Conservation (phyloP, 2,113 vertebrate genomes). For the Scatophagus argus region DNA sequence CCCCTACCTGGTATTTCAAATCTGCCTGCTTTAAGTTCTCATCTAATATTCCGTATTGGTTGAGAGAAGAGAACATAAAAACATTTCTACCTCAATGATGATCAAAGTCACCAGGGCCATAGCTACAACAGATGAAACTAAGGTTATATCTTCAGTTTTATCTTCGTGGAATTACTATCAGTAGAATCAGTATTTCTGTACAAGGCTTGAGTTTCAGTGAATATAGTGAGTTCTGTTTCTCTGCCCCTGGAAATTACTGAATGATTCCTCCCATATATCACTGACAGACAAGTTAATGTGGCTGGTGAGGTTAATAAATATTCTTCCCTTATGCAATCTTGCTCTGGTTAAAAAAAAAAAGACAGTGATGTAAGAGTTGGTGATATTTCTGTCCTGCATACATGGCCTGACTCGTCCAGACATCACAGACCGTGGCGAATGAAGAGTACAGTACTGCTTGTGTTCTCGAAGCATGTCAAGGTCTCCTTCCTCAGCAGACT, state of each 20-base stretch:
- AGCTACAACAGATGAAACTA: neutral
- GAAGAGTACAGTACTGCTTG: constrained; percentile 25
- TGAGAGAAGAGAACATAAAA: constrained; percentile 15
- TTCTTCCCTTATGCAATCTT: constrained; percentile 63
- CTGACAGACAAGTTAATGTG: constrained; percentile 46
- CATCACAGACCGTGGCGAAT: constrained; percentile 46
- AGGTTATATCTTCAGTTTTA: neutral
- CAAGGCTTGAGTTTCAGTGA: neutral
- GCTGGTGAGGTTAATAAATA: constrained; percentile 54
- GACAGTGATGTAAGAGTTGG: constrained; percentile 58
- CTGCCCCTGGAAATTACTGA: constrained; percentile 15
- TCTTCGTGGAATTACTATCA: neutral
- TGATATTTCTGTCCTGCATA: constrained; percentile 29
- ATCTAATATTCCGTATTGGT: constrained; percentile 26
- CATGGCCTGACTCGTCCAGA: constrained; percentile 49
- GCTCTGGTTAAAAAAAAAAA: constrained; percentile 40
- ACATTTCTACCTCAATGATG: neutral
- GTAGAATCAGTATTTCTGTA: neutral
- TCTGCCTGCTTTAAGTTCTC: neutral
- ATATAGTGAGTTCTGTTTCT: constrained; percentile 6
- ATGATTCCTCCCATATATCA: constrained; percentile 24
- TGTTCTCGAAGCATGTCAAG: constrained; percentile 70
- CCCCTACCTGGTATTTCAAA: constrained; percentile 4
- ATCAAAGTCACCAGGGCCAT: neutral
- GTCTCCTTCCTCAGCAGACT: constrained; percentile 55